Base-by-base conservation (phyloP, 1,140 invertebrate species). In the Drosophila repletoides region DNA sequence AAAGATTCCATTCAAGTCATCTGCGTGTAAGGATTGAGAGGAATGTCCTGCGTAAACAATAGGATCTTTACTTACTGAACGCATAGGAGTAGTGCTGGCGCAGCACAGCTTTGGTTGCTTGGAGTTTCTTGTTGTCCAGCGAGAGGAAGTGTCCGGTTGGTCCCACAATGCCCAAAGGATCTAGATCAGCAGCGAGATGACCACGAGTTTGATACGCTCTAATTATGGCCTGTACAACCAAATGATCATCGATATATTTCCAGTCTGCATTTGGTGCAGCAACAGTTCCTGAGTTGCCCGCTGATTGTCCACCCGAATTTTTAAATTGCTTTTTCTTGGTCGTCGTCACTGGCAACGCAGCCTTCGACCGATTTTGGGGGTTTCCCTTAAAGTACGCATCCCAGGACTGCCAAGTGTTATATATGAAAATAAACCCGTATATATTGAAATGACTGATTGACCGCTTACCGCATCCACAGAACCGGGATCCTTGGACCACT, bases 141-240 rank as follows among this genome's bases (percentile, higher is more conserved):
- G 61, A 67, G 0, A 26, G 28, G 3, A 36, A 22, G 1, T 9
- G 2, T 1, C 66, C 68, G 0, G 24, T n/a, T 1, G 71, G 72
- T 2, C 70, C 65, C 3, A 87, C 40, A 91, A 96, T 96, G 91
- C 94, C 94, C 88, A 99, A 92, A 60, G 98, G 98, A 93, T 99
- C 98, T 91, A 98, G 91, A 90, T 97, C 95, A 67, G 98, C 96
- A 67, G 97, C 95, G 91, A 97, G 94, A 92, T 99, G 98, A 84
- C 98, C 98, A 89, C 97, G 95, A 87, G 95, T 43, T 95, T 99
- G 98, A 91, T 99, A 99, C 79, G 97, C 98, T 75, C 98, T 93
- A 80, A 99, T 99, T 88, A 99, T 98, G n/a, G 97, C 97, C 91
- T 99, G 98, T 0, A 99, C 97, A 43, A 97, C 96, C 28, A 99